These are phyloP conservation scores for Ceratothoa steindachneri DNA, from an alignment of 2,888 invertebrate species.

Conservation along the genomic window DNA sequence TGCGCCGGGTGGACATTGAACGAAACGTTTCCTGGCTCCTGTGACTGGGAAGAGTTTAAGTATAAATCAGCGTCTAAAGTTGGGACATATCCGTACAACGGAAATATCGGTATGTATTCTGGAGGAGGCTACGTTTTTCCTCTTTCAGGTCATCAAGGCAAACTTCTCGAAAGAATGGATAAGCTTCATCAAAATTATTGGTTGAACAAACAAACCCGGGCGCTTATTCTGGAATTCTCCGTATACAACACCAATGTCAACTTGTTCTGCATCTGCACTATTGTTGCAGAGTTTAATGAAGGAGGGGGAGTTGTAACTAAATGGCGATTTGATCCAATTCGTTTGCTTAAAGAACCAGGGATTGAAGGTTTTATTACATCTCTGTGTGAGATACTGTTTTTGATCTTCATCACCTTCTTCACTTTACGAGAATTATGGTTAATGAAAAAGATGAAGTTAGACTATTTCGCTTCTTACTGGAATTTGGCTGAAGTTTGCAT, in stretches of 20 bases:
- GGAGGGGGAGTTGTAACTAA: conserved; percentile 48
- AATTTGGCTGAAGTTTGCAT: conserved; percentile 37
- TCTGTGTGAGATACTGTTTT: conserved; percentile 54
- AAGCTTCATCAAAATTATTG: conserved; percentile 53
- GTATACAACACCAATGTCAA: conserved; percentile 56
- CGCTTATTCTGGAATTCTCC: conserved; percentile 58
- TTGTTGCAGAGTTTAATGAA: conserved; percentile 47
- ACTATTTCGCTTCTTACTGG: conserved; percentile 36
- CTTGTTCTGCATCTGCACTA: conserved; percentile 49
- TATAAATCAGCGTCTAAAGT: conserved; percentile 52
- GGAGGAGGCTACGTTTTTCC: conserved; percentile 56
- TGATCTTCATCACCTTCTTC: conserved; percentile 54
- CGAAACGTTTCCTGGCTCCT: not conserved
- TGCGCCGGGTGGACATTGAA: conserved; percentile 49
- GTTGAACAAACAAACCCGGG: conserved; percentile 57
- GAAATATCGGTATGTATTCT: conserved; percentile 53
- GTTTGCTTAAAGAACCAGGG: conserved; percentile 17
- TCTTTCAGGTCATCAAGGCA: conserved; percentile 49
- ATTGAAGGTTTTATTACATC: conserved; percentile 53
- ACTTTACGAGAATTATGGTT: conserved; percentile 47
- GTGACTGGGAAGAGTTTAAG: conserved; percentile 34
- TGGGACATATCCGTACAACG: conserved; percentile 54
- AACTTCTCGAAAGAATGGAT: conserved; percentile 51
- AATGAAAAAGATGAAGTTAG: conserved; percentile 30
- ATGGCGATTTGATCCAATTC: conserved; percentile 45